Conservation (phyloP, 2,888 invertebrate genomes). For the Galerucella pusilla region DNA sequence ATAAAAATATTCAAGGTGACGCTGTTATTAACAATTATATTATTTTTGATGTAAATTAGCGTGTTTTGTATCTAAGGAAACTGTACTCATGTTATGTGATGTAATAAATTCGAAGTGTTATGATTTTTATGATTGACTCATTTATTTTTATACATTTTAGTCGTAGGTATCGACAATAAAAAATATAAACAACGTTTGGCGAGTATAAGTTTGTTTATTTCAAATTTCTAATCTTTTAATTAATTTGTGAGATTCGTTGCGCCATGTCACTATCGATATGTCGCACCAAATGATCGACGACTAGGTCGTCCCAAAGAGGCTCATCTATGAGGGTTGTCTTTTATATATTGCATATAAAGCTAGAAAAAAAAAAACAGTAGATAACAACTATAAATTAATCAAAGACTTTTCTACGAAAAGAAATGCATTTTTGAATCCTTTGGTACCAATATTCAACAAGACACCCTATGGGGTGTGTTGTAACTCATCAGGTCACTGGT, state of each 20-base stretch:
- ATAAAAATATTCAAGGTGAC: conserved; percentile 19
- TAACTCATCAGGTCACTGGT: too few species aligned
- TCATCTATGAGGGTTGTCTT: too few species aligned
- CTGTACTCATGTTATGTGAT: background rate
- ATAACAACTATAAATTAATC: too few species aligned
- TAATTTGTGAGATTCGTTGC: background rate
- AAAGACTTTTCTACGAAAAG: too few species aligned
- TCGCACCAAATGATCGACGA: too few species aligned
- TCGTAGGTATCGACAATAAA: background rate
- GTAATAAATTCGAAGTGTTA: background rate
- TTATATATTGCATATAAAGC: too few species aligned
- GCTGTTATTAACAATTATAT: conserved; percentile 8
- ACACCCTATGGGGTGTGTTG: too few species aligned
- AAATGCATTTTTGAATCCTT: too few species aligned
- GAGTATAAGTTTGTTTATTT: background rate
- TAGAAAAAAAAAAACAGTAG: too few species aligned
- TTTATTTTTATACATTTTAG: background rate
- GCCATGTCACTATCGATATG: too few species aligned
- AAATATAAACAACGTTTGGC: background rate
- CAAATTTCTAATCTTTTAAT: background rate
- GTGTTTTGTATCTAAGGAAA: background rate
- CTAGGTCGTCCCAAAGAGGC: too few species aligned
- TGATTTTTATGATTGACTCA: background rate
- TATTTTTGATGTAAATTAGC: conserved; percentile 16
- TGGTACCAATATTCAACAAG: too few species aligned